A percentile compares a stretch with the other conserved stretches of the same genome.
Evolutionary conservation across 2,113 vertebrate genomes (phyloP).

Genomic region (Rhinichthys klamathensis): DNA sequence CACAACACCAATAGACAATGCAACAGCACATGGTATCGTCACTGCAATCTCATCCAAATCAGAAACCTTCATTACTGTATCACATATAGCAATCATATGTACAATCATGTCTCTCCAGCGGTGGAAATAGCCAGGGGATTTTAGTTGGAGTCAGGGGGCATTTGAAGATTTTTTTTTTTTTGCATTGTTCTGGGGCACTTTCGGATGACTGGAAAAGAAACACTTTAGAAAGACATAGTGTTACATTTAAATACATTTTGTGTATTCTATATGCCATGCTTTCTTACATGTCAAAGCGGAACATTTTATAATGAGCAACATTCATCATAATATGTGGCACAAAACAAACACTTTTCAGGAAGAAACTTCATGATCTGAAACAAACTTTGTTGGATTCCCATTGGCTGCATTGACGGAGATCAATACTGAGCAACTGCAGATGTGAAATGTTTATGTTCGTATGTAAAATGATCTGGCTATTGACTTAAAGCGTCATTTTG

Average conservation of each 20-base stretch:
- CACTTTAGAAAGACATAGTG: not conserved
- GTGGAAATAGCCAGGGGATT: not conserved
- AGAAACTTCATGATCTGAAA: not conserved
- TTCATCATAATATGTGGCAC: not conserved
- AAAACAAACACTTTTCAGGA: not conserved
- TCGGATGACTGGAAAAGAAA: not conserved
- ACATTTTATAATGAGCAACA: not conserved
- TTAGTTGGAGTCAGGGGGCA: not conserved
- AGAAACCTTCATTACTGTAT: not conserved
- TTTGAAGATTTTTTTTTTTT: not conserved
- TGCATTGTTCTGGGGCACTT: not conserved
- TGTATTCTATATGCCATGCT: not conserved
- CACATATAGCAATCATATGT: not conserved
- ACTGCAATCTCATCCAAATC: not conserved
- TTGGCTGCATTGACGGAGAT: not conserved
- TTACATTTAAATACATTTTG: not conserved
- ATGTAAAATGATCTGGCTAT: not conserved
- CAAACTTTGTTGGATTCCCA: not conserved
- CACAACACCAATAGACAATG: not conserved
- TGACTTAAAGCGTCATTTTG: not conserved
- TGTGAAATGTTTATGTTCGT: not conserved
- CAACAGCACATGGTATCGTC: not conserved
- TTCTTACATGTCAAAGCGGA: not conserved
- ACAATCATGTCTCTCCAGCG: not conserved
- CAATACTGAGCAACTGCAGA: not conserved